Conservation (phyloP, 1,140 invertebrate genomes). For the Pseudomyrmex flavicornis region DNA sequence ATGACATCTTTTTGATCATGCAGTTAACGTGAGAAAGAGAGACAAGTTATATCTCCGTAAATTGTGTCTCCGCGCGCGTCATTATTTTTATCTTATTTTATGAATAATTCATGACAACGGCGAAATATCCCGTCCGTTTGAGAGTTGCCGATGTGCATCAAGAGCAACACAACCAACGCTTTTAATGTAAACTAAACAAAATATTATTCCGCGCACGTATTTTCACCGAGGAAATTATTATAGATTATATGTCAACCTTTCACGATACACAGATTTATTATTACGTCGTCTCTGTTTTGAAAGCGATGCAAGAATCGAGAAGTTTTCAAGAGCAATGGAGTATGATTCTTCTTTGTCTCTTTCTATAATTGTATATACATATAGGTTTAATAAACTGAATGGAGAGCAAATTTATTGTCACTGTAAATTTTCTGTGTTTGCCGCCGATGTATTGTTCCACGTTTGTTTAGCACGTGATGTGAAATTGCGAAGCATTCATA, state of each 20-base stretch:
- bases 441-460: constrained; percentile 9
- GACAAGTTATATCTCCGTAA: constrained; percentile 20
- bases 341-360: neutral
- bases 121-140: constrained; percentile 12
- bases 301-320: neutral
- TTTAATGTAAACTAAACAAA: constrained; percentile 14
- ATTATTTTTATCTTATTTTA: constrained; percentile 36
- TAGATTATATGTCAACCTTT: neutral
- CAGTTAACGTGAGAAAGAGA: neutral
- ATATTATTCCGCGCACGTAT: constrained; percentile 31
- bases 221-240: constrained; percentile 6
- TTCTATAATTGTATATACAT: too few relatives aligned
- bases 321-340: neutral
- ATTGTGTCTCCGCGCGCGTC: constrained; percentile 21
- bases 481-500: constrained; percentile 48
- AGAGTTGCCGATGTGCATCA: constrained; percentile 7
- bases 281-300: constrained; percentile 10
- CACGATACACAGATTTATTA: neutral
- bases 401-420: neutral
- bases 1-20: constrained; percentile 26
- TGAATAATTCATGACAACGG: constrained; percentile 24
- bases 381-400: neutral
- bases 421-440: too few relatives aligned
- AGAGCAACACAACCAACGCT: constrained; percentile 9
- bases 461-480: constrained; percentile 38